Percentiles rank a stretch among this genome's conserved stretches.
These are phyloP conservation scores for Folsomia candida DNA, from an alignment of 2,888 invertebrate genomes.

Conservation along the genomic window DNA sequence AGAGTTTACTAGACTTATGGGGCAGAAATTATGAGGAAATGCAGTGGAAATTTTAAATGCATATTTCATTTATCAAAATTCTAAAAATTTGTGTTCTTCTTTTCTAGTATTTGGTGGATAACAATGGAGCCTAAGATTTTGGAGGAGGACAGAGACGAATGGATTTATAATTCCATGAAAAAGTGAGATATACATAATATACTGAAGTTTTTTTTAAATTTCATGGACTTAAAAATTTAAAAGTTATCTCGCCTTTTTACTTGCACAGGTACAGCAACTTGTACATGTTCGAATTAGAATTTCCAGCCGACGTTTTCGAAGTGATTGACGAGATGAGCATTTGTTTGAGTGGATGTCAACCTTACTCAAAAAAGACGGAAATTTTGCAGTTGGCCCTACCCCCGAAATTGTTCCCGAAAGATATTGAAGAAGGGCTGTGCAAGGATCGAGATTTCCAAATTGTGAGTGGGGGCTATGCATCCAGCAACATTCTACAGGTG, in stretches of 20 bases:
- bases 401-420: conserved; percentile 43
- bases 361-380: conserved; percentile 47
- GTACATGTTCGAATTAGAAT: conserved; percentile 50
- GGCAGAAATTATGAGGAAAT: too few relatives aligned
- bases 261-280: conserved; percentile 45
- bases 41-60: too few relatives aligned
- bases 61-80: too few relatives aligned
- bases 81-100: not conserved
- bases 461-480: conserved; percentile 48
- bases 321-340: conserved; percentile 43
- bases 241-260: not conserved
- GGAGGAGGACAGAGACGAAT: conserved; percentile 47
- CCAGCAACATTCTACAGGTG: conserved; percentile 41
- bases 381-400: conserved; percentile 46
- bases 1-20: too few relatives aligned
- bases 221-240: not conserved
- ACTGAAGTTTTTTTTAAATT: not conserved
- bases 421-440: conserved; percentile 47
- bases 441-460: conserved; percentile 50
- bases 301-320: conserved; percentile 44
- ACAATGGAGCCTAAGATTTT: conserved; percentile 40
- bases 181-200: conserved; percentile 38
- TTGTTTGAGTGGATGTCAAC: conserved; percentile 45
- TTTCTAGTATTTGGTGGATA: not conserved
- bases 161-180: conserved; percentile 48